Percentiles rank a stretch among this genome's conserved stretches.
Evolutionary conservation across 2,797 vertebrate species (phyloP).

Genomic region (Okamejei kenojei): DNA sequence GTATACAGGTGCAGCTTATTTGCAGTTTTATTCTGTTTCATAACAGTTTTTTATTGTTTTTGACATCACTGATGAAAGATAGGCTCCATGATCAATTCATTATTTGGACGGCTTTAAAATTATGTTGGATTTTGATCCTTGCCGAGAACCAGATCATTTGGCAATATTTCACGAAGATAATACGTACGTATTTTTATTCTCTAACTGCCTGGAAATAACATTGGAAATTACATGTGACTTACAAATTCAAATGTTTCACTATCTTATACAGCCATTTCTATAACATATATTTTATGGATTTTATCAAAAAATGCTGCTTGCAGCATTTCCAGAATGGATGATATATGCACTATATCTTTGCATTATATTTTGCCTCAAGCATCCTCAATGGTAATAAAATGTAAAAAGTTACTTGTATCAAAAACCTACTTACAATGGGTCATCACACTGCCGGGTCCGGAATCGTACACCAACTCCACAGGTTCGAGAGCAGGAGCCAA

Average conservation of each 20-base stretch:
- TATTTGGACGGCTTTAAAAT: background rate
- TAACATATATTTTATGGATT: background rate
- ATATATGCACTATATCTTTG: background rate
- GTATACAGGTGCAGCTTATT: background rate
- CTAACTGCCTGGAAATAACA: background rate
- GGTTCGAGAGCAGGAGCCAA: constrained; percentile 81
- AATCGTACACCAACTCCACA: constrained; percentile 87
- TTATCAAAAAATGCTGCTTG: background rate
- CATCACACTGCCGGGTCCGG: constrained; percentile 82
- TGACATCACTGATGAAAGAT: background rate
- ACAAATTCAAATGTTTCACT: background rate
- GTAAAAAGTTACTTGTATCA: background rate
- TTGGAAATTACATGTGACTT: background rate
- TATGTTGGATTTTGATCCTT: background rate
- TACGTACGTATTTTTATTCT: background rate
- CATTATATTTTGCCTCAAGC: background rate
- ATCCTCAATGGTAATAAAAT: background rate
- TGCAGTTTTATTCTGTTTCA: background rate
- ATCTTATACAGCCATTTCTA: background rate
- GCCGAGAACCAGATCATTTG: background rate
- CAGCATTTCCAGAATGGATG: background rate
- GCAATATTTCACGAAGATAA: background rate
- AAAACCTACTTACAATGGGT: constrained; percentile 70
- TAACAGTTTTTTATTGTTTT: background rate
- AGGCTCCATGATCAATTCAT: background rate